Evolutionary conservation across 2,888 invertebrate genomes (phyloP), one percentile per base, ranked within the genome.

Genomic region (Dynastes grantii): DNA sequence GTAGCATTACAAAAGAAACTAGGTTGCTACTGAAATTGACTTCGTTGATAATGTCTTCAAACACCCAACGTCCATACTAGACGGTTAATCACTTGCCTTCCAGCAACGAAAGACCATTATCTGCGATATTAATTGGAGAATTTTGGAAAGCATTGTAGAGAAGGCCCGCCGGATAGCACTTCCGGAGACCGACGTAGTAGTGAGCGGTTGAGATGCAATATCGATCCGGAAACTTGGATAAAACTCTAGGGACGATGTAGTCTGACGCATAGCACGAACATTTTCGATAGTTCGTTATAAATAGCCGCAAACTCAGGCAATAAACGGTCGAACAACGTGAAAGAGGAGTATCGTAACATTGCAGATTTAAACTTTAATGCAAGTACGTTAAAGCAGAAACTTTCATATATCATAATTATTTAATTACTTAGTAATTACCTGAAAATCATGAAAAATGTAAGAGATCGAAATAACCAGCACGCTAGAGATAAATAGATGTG

Each of bases 171-270:
- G 37, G 11, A 64, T 29, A 32, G 8, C 37, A 64, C 29, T 64
- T 64, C 64, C 64, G 29, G 32, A 32, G 1, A 29, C 32, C 32
- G 29, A 37, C 64, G 64, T 64, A 37, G 64, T 37, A 29, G 64
- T 22, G 45, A 45, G 45, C 13, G 55, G 55, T 55, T 55, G 55
- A 55, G 55, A 64, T 64, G 64, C 64, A 64, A 64, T 64, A 64
- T 64, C 64, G 64, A 64, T 64, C 64, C 64, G 13, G n/a, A 37
- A 64, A 64, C 64, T 64, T 64, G 64, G 29, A 64, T 64, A 37
- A 64, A 64, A 37, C 32, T 11, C 64, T 29, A 64, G 64, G 64
- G 64, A 64, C 22, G 37, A 29, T 6, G 37, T 64, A 37, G 64
- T 32, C 32, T 64, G 64, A 64, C 32, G 64, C 32, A 64, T 32